Base-by-base conservation (phyloP, 2,888 invertebrate genomes). In the Pimpla rufipes region DNA sequence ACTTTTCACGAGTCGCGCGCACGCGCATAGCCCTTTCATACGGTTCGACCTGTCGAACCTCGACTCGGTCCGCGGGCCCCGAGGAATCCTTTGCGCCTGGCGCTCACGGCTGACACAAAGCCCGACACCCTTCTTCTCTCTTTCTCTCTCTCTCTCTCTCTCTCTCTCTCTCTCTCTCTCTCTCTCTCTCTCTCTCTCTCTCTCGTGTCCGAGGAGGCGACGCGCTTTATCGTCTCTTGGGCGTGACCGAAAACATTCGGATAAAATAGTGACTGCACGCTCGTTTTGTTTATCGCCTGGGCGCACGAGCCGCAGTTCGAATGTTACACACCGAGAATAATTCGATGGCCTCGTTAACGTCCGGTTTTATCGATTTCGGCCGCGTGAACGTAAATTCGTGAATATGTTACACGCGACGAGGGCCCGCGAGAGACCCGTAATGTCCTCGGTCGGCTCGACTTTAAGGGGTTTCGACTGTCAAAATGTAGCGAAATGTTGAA, bases 311-410 rank as follows among this genome's bases (percentile, higher is more conserved):
- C 29, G 29, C 37, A 18, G 2, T 2, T n/a, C 59, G n/a, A 37
- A 73, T 16, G 42, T 83, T 76, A 66, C 73, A 83, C 16, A 75
- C 62, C 71, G 73, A 70, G 67, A 88, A 88, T 86, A 90, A 91
- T 91, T 91, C 91, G 87, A 92, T 90, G 90, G 90, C 89, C 90
- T 90, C 92, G 89, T 92, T 92, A 92, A 90, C 87, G 91, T 92
- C 91, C 84, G 83, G 82, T 88, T 92, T 91, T 91, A 91, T 91
- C 89, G 91, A 89, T 90, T 90, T 88, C 88, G 90, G 89, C 73
- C 62, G 78, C 66, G 78, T 62, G 77, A 62, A 68, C 79, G 80
- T 85, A 88, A 87, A 86, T 77, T 76, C 71, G 16, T 37, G 16
- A 75, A 73, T n/a, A n/a, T 59, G 57, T 59, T 57, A 21, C 6